phyloP scores from a whole-genome alignment of 2,888 invertebrate species.

The Leptothorax acervorum region DNA sequence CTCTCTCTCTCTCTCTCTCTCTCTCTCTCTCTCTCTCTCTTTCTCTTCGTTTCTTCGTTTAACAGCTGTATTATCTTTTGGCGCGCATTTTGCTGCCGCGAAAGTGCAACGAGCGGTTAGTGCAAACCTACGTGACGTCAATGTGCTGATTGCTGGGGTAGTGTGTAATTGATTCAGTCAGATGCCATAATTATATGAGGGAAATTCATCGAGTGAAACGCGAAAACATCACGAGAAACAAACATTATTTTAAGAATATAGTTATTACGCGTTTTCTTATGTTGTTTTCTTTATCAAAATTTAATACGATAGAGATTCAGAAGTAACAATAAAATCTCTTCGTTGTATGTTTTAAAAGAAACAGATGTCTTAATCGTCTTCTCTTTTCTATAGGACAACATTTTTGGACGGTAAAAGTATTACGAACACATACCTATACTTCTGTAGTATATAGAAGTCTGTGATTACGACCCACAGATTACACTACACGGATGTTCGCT shows the following conservation, averaged over 20 bases:
- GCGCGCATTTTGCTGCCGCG: conserved; percentile 17
- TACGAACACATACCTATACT: too few relatives aligned
- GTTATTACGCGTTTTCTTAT: not conserved
- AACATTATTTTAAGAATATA: not conserved
- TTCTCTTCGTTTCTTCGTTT: not conserved
- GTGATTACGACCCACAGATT: conserved; percentile 10
- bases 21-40: not conserved
- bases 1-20: not conserved
- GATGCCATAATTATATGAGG: conserved; percentile 5
- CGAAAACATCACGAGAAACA: conserved; percentile 1
- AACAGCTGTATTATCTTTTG: conserved; percentile 21
- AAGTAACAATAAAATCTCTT: not conserved
- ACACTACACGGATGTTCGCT: not conserved
- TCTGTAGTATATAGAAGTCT: too few relatives aligned
- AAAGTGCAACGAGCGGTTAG: conserved; percentile 44
- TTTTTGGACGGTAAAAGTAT: not conserved
- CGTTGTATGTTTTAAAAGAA: not conserved
- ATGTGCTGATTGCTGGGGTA: conserved; percentile 25
- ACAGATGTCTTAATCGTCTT: not conserved
- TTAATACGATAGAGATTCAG: not conserved
- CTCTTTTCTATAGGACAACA: not conserved
- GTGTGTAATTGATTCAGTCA: conserved; percentile 27
- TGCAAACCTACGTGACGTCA: conserved; percentile 34
- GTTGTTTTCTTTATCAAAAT: not conserved
- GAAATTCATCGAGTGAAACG: not conserved